Conservation (phyloP, 2,797 vertebrate species). For the Aphelocoma californica region DNA sequence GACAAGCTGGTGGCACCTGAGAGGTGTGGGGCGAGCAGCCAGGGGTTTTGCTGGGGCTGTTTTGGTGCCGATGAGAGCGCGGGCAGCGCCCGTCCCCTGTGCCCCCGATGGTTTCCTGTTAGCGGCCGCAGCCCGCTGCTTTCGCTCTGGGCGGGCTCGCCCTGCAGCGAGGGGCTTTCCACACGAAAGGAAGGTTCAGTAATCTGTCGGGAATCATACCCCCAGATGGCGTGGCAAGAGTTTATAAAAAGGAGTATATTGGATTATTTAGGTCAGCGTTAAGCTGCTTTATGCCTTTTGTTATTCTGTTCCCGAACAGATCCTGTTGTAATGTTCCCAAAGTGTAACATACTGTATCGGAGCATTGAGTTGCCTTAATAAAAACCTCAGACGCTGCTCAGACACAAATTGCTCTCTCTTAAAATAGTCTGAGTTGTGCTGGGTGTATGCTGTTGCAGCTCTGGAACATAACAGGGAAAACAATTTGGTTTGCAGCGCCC, state of each 20-base stretch:
- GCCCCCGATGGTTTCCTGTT: not conserved
- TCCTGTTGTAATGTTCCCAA: not conserved
- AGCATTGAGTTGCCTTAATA: not conserved
- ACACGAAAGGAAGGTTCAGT: not conserved
- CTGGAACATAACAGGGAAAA: not conserved
- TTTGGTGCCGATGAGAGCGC: not conserved
- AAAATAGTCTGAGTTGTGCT: not conserved
- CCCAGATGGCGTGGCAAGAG: not conserved
- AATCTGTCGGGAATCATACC: not conserved
- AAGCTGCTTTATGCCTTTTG: not conserved
- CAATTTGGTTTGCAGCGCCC: not conserved
- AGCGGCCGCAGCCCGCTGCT: not conserved
- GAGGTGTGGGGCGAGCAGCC: not conserved
- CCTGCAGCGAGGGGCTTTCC: rapidly evolving
- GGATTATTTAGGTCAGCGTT: not conserved
- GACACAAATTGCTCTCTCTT: not conserved
- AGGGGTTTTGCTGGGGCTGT: rapidly evolving
- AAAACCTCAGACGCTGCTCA: not conserved
- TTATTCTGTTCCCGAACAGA: not conserved
- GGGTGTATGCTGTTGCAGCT: not conserved
- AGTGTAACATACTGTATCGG: not conserved
- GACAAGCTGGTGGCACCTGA: not conserved
- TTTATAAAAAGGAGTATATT: not conserved
- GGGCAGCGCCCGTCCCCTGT: not conserved
- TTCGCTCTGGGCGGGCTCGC: not conserved